Evolutionary conservation across 2,797 vertebrate genomes (phyloP).

Genomic region (Halcyon badia): DNA sequence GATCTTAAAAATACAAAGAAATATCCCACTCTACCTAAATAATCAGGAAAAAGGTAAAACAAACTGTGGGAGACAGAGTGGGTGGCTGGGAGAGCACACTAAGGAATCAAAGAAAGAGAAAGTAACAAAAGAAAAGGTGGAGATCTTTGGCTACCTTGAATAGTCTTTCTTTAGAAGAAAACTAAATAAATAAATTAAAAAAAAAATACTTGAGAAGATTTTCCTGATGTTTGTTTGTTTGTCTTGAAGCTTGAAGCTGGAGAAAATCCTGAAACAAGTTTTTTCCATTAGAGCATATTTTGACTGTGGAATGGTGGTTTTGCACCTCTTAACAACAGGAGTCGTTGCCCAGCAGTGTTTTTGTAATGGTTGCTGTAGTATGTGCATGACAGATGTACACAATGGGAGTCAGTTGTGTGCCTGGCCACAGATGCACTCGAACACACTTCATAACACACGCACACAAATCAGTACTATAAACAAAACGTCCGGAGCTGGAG

Average conservation of each 20-base stretch:
- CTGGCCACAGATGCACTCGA: background rate
- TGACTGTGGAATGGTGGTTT: background rate
- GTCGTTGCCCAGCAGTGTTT: background rate
- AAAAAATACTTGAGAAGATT: background rate
- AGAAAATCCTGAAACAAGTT: background rate
- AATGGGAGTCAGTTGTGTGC: background rate
- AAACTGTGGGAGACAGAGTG: background rate
- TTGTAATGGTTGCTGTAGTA: background rate
- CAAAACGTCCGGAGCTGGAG: background rate
- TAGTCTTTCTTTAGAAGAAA: background rate
- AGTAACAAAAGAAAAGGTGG: fast-evolving
- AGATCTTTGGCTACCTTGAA: background rate
- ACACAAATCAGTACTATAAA: background rate
- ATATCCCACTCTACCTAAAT: background rate
- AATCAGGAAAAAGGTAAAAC: background rate
- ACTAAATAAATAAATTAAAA: background rate
- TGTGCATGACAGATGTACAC: conserved; percentile 8
- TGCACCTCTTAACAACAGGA: background rate
- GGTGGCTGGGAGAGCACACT: background rate
- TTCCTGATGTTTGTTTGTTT: background rate
- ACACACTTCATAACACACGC: background rate
- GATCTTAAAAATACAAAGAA: background rate
- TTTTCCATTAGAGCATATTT: background rate
- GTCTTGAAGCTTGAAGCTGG: background rate
- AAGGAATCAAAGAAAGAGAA: background rate